Base-by-base conservation (phyloP, 2,888 invertebrate genomes). In the Hirtodrosophila cameraria region DNA sequence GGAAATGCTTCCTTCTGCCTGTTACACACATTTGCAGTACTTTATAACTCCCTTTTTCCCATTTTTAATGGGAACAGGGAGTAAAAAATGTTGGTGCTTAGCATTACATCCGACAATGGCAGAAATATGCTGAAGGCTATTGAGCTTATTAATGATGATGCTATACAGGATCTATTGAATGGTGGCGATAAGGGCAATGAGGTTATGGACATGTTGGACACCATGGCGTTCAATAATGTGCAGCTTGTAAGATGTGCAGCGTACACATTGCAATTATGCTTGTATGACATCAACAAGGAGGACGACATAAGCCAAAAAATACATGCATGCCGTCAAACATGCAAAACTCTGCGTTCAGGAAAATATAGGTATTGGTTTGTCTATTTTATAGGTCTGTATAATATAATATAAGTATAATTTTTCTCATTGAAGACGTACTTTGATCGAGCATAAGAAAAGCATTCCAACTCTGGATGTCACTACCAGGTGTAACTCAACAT, bases 391-490 rank as follows among this genome's bases (percentile, higher is more conserved):
- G 0, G 2, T 18, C 5, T 4, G 5, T 1, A 18, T 18, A 18
- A 18, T 18, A 18, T 18, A 18, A 3, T 2, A 18, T 5, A 18
- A 18, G n/a, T 2, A 18, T 18, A 1, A 2, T 18, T 18, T 3
- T 4, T 18, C 5, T 18, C 5, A 18, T 18, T 18, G 1, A 3
- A 18, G 18, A 18, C 18, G 18, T 18, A 2, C 18, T 5, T 18
- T 18, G 18, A 18, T 18, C 5, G 18, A 18, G 18, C 18, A 18
- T 0, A 18, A 18, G 4, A 18, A 18, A 18, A 18, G 2, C 43
- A 55, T 62, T 38, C 62, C 59, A 48, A 42, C 55, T 11, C 55
- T 57, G 39, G 43, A 63, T 15, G 52, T 18, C 4, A 18, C 2
- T 3, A 18, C 4, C 2, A 18, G 4, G 2, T 3, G 18, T 4